phyloP scores from a whole-genome alignment of 2,888 invertebrate species.

The Odontocolon sp. region DNA sequence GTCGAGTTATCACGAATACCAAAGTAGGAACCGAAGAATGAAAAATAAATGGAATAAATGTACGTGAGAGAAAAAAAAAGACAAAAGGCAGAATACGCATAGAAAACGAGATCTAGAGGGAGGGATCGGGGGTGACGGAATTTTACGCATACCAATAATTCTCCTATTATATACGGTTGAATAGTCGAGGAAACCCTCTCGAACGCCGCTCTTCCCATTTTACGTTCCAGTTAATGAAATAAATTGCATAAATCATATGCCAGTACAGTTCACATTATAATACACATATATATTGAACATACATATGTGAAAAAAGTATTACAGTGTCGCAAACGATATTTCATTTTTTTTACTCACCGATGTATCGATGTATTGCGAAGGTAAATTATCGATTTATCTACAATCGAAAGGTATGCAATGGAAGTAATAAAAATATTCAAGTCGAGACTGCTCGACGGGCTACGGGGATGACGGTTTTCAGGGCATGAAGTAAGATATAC shows the following conservation, averaged over 20 bases:
- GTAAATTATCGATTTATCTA: constrained; percentile 9
- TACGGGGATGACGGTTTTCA: background rate
- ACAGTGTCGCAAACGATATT: background rate
- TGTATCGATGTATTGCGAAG: constrained; percentile 20
- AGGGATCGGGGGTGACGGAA: background rate
- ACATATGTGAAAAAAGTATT: background rate
- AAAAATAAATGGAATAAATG: background rate
- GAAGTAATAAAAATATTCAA: constrained; percentile 7
- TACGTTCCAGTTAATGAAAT: constrained; percentile 15
- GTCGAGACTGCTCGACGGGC: background rate
- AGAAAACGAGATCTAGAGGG: background rate
- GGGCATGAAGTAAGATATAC: background rate
- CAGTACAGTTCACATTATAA: background rate
- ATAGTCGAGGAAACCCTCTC: background rate
- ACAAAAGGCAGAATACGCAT: background rate
- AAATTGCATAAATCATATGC: constrained; percentile 25
- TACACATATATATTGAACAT: background rate
- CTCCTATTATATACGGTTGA: background rate
- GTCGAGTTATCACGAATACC: background rate
- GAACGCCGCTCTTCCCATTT: constrained; percentile 7
- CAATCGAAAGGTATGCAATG: background rate
- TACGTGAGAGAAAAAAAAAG: background rate
- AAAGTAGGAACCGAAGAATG: background rate
- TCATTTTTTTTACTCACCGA: too few species aligned
- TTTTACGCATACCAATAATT: constrained; percentile 17